A percentile compares a stretch with the other conserved stretches of the same genome.
phyloP scores from a whole-genome alignment of 2,113 vertebrate species.

The Laticauda colubrina region DNA sequence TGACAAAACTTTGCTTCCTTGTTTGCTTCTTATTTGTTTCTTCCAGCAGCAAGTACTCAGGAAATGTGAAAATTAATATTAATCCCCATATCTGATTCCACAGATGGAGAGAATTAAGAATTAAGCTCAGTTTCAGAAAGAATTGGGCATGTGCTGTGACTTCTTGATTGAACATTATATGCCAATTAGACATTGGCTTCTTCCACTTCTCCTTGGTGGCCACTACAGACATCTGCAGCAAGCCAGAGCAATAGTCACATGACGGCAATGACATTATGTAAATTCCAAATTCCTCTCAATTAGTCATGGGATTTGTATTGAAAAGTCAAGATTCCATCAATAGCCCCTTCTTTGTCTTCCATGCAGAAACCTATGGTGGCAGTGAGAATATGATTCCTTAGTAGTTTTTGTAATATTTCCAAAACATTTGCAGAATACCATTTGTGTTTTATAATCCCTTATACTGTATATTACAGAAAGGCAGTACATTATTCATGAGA shows the following conservation, averaged over 20 bases:
- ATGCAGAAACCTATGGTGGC: background rate
- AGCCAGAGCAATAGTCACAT: background rate
- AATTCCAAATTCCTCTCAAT: background rate
- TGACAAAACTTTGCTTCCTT: background rate
- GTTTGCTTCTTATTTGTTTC: background rate
- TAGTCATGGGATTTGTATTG: background rate
- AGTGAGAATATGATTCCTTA: background rate
- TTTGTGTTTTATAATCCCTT: background rate
- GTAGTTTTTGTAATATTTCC: background rate
- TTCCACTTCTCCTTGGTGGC: background rate
- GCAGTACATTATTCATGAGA: background rate
- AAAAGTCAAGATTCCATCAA: background rate
- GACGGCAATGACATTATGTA: background rate
- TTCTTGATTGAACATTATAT: background rate
- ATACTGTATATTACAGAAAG: background rate
- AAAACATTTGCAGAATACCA: background rate
- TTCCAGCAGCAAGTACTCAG: background rate
- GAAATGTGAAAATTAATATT: background rate
- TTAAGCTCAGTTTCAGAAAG: background rate
- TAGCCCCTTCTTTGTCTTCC: background rate
- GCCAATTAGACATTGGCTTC: background rate
- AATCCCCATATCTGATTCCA: too few species aligned
- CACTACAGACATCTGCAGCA: background rate
- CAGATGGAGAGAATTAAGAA: background rate
- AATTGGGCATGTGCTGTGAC: background rate